Percentiles rank a stretch among this genome's conserved stretches.
phyloP scores from a whole-genome alignment of 2,113 vertebrate genomes.

The Serilophus lunatus region DNA sequence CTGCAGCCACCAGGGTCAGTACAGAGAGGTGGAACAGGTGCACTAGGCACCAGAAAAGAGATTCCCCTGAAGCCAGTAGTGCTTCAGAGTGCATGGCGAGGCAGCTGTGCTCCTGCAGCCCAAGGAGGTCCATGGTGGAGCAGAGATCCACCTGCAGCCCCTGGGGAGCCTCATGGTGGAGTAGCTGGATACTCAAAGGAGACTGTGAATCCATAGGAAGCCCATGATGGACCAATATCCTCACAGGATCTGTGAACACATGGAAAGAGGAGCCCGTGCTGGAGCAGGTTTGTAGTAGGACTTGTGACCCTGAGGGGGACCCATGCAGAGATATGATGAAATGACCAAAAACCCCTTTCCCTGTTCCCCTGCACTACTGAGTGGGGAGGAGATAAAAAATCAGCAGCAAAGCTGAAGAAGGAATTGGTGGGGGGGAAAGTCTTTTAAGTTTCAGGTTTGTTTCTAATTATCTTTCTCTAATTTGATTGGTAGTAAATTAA shows the following conservation, averaged over 20 bases:
- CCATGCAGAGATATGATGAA: background rate
- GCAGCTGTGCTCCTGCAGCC: too few relatives aligned
- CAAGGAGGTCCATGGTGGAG: too few relatives aligned
- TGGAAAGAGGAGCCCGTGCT: background rate
- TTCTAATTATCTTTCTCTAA: background rate
- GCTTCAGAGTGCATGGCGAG: accelerated
- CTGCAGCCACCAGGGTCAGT: background rate
- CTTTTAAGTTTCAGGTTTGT: background rate
- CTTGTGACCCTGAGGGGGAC: too few relatives aligned
- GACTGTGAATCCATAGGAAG: background rate
- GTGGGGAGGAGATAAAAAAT: background rate
- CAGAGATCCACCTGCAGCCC: background rate
- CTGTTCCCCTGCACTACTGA: background rate
- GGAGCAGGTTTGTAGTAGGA: background rate
- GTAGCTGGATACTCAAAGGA: background rate
- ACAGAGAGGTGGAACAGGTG: background rate
- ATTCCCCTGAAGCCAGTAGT: accelerated
- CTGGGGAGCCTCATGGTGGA: background rate
- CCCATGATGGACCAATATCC: background rate
- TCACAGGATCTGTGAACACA: background rate
- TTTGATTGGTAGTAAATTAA: background rate
- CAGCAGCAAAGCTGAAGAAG: background rate
- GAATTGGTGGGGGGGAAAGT: accelerated
- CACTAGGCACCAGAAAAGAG: too few relatives aligned
- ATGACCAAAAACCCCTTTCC: background rate